Evolutionary conservation across 2,888 invertebrate species (phyloP).

Genomic region (Drosophila nr. medialis): DNA sequence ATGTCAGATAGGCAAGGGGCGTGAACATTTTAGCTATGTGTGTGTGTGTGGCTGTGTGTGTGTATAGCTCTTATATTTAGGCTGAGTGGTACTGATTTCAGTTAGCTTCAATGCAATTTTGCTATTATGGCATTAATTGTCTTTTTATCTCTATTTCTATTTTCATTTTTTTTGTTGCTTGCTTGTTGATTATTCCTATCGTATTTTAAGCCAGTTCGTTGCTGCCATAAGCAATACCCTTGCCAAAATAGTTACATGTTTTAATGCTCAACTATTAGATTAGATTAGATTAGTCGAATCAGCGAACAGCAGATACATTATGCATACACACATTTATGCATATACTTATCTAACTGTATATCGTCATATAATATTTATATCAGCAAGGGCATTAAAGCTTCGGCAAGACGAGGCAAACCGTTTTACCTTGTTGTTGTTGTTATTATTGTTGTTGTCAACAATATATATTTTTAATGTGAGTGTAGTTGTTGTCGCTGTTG

Average conservation of each 20-base stretch:
- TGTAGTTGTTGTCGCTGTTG: conserved; percentile 19
- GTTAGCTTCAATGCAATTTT: conserved; percentile 28
- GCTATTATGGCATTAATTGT: conserved; percentile 25
- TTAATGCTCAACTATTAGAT: neutral
- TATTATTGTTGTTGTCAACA: conserved; percentile 7
- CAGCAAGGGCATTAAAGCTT: conserved; percentile 41
- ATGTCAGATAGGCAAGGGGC: conserved; percentile 17
- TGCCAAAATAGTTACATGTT: conserved; percentile 9
- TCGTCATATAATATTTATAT: neutral
- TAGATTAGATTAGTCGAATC: neutral
- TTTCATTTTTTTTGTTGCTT: conserved; percentile 10
- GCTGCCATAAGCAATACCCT: conserved; percentile 20
- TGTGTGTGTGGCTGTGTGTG: conserved; percentile 12
- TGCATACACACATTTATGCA: neutral
- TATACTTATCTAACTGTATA: neutral
- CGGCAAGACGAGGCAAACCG: conserved; percentile 1
- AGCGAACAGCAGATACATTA: neutral
- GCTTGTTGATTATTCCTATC: neutral
- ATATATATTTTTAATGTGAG: conserved; percentile 9
- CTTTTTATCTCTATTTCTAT: conserved; percentile 13
- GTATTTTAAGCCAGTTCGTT: conserved; percentile 16
- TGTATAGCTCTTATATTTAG: conserved; percentile 16
- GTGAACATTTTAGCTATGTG: conserved; percentile 9
- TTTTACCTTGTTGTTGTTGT: conserved; percentile 10
- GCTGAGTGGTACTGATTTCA: conserved; percentile 26